Base-by-base conservation (phyloP, 2,797 vertebrate species). In the Typhlichthys eigenmanni region DNA sequence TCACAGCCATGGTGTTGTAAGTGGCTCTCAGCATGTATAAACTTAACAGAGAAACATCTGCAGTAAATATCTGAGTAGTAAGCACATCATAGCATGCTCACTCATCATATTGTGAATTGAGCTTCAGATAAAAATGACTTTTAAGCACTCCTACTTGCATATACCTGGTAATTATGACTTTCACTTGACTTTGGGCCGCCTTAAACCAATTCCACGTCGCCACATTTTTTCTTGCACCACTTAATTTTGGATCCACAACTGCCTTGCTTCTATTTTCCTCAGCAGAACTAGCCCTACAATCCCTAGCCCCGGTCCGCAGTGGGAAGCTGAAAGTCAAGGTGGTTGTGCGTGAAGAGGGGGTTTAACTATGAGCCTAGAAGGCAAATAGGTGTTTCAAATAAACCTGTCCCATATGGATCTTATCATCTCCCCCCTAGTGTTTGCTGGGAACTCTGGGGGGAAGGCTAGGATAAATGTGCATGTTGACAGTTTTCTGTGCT, bases 331-430 rank as follows among this genome's bases (percentile, higher is more conserved):
- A 64, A 63, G 68, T 52, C 60, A 74, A n/a, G 73, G 62, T 85
- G 83, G 48, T 77, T 70, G 64, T 47, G 57, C 68, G 57, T 64
- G 47, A 47, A 54, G 60, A 54, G 72, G 74, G 74, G 70, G 66
- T 87, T 89, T 88, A 88, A 80, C 81, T 68, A 66, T 17, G 8
- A 16, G 76, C 68, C 78, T 83, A 65, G 72, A 78, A 82, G 78
- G 81, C 74, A 87, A 47, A 82, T 72, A 88, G 80, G 85, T 89
- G 83, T 89, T 90, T 86, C 84, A 85, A 86, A 83, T 89, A 88
- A 89, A 88, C 69, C 48, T 61, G 66, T 78, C 84, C 85, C 77
- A 85, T 76, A 80, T 84, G 81, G 83, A 68, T 74, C 67, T 83
- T 83, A 76, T 88, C 87, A 82, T 72, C 52, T 65, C 47, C 76